Evolutionary conservation across 2,797 vertebrate species (phyloP).

Genomic region (Notolabrus celidotus): DNA sequence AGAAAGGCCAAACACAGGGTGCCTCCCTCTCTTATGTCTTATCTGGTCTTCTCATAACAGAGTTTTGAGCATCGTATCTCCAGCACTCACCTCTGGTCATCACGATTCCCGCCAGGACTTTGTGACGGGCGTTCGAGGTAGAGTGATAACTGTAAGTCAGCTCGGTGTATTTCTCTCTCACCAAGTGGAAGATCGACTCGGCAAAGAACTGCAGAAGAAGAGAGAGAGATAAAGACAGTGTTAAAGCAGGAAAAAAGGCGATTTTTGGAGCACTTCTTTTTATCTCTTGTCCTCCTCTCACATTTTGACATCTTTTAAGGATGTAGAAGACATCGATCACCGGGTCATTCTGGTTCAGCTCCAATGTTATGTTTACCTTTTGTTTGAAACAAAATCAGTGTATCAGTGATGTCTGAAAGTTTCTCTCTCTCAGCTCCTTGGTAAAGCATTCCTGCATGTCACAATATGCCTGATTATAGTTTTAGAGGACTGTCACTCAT

Average conservation of each 20-base stretch:
- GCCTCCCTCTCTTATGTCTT: background rate
- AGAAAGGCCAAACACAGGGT: too few species aligned
- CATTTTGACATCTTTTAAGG: too few species aligned
- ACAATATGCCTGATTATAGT: slow-evolving; percentile 28
- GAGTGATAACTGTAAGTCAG: slow-evolving; percentile 81
- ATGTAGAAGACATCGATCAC: too few species aligned
- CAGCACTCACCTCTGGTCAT: slow-evolving; percentile 92
- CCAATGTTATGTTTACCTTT: too few species aligned
- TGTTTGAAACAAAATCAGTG: too few species aligned
- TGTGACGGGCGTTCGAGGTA: slow-evolving; percentile 83
- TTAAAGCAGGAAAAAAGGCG: too few species aligned
- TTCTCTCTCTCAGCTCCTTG: too few species aligned
- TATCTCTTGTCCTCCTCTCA: too few species aligned
- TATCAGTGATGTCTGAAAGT: too few species aligned
- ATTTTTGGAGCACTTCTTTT: too few species aligned
- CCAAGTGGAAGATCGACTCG: slow-evolving; percentile 89
- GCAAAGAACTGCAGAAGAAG: slow-evolving; percentile 87
- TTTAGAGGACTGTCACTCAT: slow-evolving; percentile 9
- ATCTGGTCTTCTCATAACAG: background rate
- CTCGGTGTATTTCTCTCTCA: slow-evolving; percentile 90
- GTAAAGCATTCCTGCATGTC: slow-evolving; percentile 12
- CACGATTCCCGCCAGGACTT: slow-evolving; percentile 91
- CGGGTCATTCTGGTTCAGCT: too few species aligned
- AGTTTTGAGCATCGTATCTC: background rate
- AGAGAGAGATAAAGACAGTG: background rate